Evolutionary conservation across 1,140 invertebrate genomes (phyloP), one percentile per base, ranked within the genome.

Genomic region (Drosophila nebulosa): DNA sequence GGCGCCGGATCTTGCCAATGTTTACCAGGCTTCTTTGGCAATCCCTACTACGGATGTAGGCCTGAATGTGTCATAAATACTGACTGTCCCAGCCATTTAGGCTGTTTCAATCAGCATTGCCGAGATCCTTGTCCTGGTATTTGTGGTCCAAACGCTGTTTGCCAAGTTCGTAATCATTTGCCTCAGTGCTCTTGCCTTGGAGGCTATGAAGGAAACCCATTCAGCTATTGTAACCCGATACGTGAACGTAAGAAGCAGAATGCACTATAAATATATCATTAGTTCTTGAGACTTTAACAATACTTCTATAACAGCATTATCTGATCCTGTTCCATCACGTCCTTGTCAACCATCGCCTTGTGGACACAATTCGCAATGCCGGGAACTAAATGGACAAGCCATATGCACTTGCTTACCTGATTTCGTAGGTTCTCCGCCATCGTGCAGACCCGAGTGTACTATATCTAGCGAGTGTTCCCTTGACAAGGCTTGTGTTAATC

Each of bases 381-480:
- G 93, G 66, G 94, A 94, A 39, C 90, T 93, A 36, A 93, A 94
- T 52, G 95, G 95, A 69, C 95, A 96, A 74, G 95, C 96, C 1
- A 93, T 96, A 3, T 97, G 96, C 80, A 95, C 95, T 22, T 97
- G 96, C 79, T 90, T 96, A 21, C 93, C 94, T 69, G 94, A 94
- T n/a, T 97, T 95, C 79, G 92, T 96, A 53, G 96, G 96, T 32
- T 92, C 93, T 21, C 96, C 96, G 50, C 96, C 96, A 32, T 92
- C 93, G 22, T 97, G 96, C 77, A 93, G 95, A 89, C 96, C 96
- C 10, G 96, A 97, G 92, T 97, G 96, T 89, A 92, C 96, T 22
- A 94, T 96, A 3, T 96, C 95, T 71, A 94, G 95, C 1, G 96
- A 98, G 92, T 97, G 97, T 90, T 91, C 95, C 1, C 93, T 94